Evolutionary conservation across 1,140 invertebrate species (phyloP).

Genomic region (Zaprionus africanus): DNA sequence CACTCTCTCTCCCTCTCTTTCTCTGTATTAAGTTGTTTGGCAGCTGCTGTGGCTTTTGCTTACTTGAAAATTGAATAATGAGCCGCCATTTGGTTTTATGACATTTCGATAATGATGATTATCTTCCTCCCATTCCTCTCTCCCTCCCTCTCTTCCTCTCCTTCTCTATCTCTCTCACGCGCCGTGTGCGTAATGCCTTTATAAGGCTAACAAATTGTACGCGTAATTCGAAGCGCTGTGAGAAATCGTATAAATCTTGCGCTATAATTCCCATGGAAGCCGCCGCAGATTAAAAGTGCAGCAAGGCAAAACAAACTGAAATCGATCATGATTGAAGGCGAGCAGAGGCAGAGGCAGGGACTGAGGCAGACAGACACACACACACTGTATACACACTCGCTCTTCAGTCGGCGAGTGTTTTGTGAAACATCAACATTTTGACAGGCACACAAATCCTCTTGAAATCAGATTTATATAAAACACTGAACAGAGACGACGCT

Average conservation of each 20-base stretch:
- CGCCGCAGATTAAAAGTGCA: slow-evolving; percentile 62
- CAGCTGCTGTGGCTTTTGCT: slow-evolving; percentile 58
- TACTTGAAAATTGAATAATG: slow-evolving; percentile 81
- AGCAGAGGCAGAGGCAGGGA: slow-evolving; percentile 41
- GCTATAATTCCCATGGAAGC: slow-evolving; percentile 68
- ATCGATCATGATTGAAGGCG: slow-evolving; percentile 82
- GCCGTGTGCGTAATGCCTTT: slow-evolving; percentile 61
- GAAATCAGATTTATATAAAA: slow-evolving; percentile 82
- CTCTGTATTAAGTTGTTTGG: slow-evolving; percentile 78
- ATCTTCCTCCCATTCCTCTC: slow-evolving; percentile 18
- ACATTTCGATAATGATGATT: slow-evolving; percentile 83
- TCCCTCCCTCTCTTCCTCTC: not conserved
- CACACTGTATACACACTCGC: slow-evolving; percentile 12
- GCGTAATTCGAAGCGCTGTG: slow-evolving; percentile 71
- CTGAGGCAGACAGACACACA: not conserved
- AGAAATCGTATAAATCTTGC: slow-evolving; percentile 72
- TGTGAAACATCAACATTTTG: slow-evolving; percentile 83
- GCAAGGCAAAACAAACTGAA: slow-evolving; percentile 70
- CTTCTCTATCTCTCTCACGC: not conserved
- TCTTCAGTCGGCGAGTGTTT: slow-evolving; percentile 59
- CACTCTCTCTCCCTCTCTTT: not conserved
- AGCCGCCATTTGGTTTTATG: slow-evolving; percentile 79
- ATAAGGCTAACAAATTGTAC: slow-evolving; percentile 77
- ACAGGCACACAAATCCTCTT: slow-evolving; percentile 82
- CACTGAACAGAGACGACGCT: slow-evolving; percentile 52